These are phyloP conservation scores for Marisa cornuarietis DNA, from an alignment of 1,140 invertebrate species.

Conservation along the genomic window DNA sequence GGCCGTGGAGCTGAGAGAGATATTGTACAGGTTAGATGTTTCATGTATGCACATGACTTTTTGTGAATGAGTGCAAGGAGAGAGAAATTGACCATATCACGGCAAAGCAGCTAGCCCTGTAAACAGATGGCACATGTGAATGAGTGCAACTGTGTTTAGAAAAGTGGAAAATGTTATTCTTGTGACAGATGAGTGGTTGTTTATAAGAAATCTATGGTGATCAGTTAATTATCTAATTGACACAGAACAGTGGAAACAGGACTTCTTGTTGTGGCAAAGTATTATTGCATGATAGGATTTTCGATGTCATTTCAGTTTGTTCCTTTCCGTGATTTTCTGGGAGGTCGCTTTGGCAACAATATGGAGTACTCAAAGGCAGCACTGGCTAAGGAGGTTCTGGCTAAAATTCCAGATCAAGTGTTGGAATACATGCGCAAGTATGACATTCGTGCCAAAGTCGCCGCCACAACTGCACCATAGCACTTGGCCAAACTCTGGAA, in stretches of 20 bases:
- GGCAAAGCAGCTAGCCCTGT: not conserved
- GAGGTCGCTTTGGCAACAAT: constrained; percentile 38
- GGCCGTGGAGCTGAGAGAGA: constrained; percentile 68
- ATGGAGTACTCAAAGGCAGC: constrained; percentile 51
- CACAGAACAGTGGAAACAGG: too few species aligned
- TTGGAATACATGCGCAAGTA: constrained; percentile 72
- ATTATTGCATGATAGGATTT: too few species aligned
- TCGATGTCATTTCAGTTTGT: constrained; percentile 68
- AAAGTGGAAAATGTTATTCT: too few species aligned
- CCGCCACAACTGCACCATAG: not conserved
- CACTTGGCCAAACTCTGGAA: not conserved
- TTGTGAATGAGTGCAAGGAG: not conserved
- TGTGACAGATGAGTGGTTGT: too few species aligned
- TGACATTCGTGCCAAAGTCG: constrained; percentile 65
- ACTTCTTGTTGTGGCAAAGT: too few species aligned
- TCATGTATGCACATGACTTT: not conserved
- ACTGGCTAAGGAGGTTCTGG: constrained; percentile 73
- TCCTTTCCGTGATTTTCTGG: constrained; percentile 68
- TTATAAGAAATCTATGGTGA: too few species aligned
- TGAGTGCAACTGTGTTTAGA: too few species aligned
- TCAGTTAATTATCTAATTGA: not conserved
- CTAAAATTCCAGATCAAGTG: constrained; percentile 73
- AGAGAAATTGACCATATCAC: too few species aligned
- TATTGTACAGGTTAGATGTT: constrained; percentile 67
- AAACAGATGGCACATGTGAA: too few species aligned